phyloP scores from a whole-genome alignment of 2,888 invertebrate species.

The Corythucha ciliata region DNA sequence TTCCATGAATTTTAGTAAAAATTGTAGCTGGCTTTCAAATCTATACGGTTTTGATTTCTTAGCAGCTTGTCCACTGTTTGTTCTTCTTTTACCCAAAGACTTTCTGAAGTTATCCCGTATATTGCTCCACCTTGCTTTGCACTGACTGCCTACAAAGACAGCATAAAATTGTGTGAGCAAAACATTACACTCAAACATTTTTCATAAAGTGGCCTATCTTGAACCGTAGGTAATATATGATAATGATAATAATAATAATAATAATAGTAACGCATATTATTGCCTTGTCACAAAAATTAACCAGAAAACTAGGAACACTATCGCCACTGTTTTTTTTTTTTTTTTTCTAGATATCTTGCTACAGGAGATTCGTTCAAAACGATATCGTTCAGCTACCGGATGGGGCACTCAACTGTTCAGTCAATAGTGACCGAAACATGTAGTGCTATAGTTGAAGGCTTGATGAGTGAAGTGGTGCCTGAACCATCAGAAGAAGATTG shows the following conservation, averaged over 20 bases:
- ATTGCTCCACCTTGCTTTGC: constrained; percentile 21
- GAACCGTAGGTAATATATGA: too few relatives aligned
- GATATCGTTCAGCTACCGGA: constrained; percentile 28
- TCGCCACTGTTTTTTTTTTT: too few relatives aligned
- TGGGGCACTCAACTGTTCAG: constrained; percentile 25
- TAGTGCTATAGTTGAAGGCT: constrained; percentile 23
- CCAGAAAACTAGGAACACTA: too few relatives aligned
- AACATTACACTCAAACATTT: constrained; percentile 12
- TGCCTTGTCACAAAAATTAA: too few relatives aligned
- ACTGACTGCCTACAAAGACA: constrained; percentile 20
- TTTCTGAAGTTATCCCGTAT: constrained; percentile 21
- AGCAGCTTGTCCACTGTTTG: constrained; percentile 23
- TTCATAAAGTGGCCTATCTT: too few relatives aligned
- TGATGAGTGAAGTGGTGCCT: constrained; percentile 31
- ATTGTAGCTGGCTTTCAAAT: constrained; percentile 20
- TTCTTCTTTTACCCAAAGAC: constrained; percentile 19
- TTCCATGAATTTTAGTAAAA: constrained; percentile 16
- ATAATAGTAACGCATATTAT: too few relatives aligned
- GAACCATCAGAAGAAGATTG: constrained; percentile 30
- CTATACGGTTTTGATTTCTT: constrained; percentile 17
- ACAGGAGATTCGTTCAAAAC: constrained; percentile 31
- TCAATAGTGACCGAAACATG: constrained; percentile 28
- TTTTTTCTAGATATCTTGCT: constrained; percentile 32
- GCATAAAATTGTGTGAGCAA: constrained; percentile 7
- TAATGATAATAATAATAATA: too few relatives aligned